Percentiles rank a stretch among this genome's conserved stretches.
Conservation (phyloP, 2,113 vertebrate genomes). For the Tapirus terrestris region DNA sequence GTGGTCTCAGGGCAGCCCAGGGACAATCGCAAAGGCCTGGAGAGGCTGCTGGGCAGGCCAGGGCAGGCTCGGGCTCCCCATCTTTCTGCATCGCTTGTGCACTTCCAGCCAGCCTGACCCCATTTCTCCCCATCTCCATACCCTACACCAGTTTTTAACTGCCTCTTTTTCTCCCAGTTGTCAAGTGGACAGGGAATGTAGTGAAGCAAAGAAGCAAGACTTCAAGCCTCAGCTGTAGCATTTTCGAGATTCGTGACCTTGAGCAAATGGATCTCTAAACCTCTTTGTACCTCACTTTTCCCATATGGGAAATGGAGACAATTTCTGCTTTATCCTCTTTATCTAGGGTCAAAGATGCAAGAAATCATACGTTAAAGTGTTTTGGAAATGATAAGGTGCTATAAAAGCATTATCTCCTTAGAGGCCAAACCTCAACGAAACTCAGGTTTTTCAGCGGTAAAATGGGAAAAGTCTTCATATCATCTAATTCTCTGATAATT, state of each 20-base stretch:
- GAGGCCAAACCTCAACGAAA: not conserved
- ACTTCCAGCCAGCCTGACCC: not conserved
- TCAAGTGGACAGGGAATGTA: no score
- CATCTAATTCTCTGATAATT: not conserved
- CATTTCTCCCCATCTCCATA: not conserved
- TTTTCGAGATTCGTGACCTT: not conserved
- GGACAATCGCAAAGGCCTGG: not conserved
- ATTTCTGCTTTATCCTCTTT: not conserved
- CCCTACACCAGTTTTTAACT: no score
- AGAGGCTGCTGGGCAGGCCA: not conserved
- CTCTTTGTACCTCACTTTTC: not conserved
- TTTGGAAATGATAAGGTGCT: not conserved
- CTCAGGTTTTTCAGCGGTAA: not conserved
- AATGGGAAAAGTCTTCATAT: not conserved
- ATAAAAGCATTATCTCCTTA: not conserved
- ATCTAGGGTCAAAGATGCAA: not conserved
- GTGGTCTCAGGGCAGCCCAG: not conserved
- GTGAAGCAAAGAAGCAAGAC: not conserved
- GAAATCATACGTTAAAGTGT: not conserved
- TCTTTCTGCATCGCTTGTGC: not conserved
- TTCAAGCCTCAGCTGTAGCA: not conserved
- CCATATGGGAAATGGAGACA: not conserved
- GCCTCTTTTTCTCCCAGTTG: not conserved
- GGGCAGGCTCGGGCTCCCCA: not conserved
- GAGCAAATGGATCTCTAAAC: accelerated